Evolutionary conservation across 2,113 vertebrate species (phyloP).

Genomic region (Ivindomyrus marchei): DNA sequence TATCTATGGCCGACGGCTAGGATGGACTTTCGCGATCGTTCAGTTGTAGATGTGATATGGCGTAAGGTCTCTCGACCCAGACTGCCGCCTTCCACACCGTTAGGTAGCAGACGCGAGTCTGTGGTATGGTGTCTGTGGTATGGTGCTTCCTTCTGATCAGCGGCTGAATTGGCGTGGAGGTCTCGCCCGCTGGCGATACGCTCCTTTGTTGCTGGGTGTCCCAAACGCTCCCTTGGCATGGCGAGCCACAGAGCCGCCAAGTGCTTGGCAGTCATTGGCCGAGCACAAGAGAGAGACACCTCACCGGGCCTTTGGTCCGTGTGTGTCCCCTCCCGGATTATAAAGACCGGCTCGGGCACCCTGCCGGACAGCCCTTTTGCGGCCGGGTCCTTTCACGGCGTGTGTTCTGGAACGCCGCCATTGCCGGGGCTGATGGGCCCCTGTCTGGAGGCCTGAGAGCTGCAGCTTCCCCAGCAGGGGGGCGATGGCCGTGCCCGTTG

Average conservation of each 20-base stretch:
- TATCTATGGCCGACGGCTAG: neutral
- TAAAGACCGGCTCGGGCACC: neutral
- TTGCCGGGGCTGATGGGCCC: neutral
- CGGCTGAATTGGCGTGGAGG: neutral
- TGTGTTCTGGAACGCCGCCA: neutral
- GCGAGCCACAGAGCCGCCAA: neutral
- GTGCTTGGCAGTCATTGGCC: slow-evolving; percentile 10
- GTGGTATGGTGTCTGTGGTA: no score
- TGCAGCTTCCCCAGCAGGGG: neutral
- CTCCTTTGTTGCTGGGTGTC: neutral
- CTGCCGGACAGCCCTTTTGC: neutral
- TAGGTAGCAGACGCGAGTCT: neutral
- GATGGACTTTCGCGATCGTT: neutral
- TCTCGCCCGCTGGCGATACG: neutral
- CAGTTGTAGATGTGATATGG: neutral
- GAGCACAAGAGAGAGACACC: neutral
- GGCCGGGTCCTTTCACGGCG: neutral
- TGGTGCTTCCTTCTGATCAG: neutral
- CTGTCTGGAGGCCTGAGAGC: neutral
- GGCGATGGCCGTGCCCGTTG: neutral
- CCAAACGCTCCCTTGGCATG: neutral
- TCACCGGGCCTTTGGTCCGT: neutral
- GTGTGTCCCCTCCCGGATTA: neutral
- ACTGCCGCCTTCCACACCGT: neutral
- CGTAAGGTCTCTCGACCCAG: neutral